phyloP scores from a whole-genome alignment of 2,888 invertebrate species.

The Dasypogon diadema region DNA sequence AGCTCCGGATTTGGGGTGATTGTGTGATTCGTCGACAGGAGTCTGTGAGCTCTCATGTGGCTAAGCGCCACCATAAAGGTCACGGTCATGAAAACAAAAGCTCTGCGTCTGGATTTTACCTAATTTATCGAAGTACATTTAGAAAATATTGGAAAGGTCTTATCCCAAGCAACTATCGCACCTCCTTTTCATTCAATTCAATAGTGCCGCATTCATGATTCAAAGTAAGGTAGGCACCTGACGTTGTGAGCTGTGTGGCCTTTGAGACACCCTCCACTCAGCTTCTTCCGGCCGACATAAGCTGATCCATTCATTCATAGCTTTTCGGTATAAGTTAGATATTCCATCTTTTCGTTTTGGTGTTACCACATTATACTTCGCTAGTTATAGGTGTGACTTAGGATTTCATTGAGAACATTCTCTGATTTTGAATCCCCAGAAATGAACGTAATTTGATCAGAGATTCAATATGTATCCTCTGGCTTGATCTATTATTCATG shows the following conservation, averaged over 20 bases:
- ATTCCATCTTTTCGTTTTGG: background rate
- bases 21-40: slow-evolving; percentile 25
- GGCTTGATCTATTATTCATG: background rate
- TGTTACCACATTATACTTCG: background rate
- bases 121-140: slow-evolving; percentile 25
- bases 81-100: slow-evolving; percentile 36
- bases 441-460: background rate
- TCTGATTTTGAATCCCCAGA: background rate
- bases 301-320: background rate
- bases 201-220: slow-evolving; percentile 37
- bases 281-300: background rate
- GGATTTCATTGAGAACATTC: background rate
- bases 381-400: background rate
- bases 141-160: slow-evolving; percentile 7
- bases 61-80: slow-evolving; percentile 39
- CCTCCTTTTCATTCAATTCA: slow-evolving; percentile 18
- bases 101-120: slow-evolving; percentile 3
- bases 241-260: background rate
- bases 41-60: slow-evolving; percentile 17
- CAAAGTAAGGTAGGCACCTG: background rate
- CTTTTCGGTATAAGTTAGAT: background rate
- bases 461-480: background rate
- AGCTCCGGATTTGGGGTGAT: slow-evolving; percentile 30
- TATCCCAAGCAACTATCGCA: background rate
- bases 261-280: background rate